Evolutionary conservation across 2,113 vertebrate species (phyloP), one percentile per base, ranked within the genome.

Genomic region (Mellivora capensis): DNA sequence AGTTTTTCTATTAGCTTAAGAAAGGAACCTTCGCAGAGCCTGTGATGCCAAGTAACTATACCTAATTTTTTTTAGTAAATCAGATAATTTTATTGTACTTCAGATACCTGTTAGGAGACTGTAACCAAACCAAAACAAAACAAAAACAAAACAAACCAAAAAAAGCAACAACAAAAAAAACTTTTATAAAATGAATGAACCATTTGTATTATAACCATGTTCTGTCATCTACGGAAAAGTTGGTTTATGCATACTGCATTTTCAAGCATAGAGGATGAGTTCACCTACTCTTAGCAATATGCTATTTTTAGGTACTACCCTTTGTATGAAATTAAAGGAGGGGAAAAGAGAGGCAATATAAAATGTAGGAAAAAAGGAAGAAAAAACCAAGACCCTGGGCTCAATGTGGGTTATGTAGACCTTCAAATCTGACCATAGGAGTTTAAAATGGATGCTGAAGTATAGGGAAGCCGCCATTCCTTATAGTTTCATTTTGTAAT

Each of bases 1-100:
- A 91, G 34, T 91, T 93, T 57, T 91, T 87, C 59, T 42, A 86
- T 54, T 81, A 95, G 44, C 61, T 93, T 87, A 90, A 94, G 86
- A 69, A 86, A 89, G 54, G 2, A 87, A 93, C 2, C 15, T 57
- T 82, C 69, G 39, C 31, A 81, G 15, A 93, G 21, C 80, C 39
- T 37, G 18, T 31, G 14, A 76, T 47, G 61, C 17, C 42, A 85
- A 95, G 80, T 27, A 91, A 44, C 49, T 47, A 21, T 11, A 54
- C 42, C 21, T 39, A 79, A 7, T 27, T 69, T 29, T 96, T 96
- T 95, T 47, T 27, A 72, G 39, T 34, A 97, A 74, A 92, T 87
- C 49, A 67, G 69, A 31, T 71, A 84, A 62, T 10, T n/a, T 94
- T 87, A 34, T 14, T 57, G 29, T 25, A n/a, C 10, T 57, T 47